Conservation (phyloP, 2,797 vertebrate species). For the Pachyuromys duprasi region DNA sequence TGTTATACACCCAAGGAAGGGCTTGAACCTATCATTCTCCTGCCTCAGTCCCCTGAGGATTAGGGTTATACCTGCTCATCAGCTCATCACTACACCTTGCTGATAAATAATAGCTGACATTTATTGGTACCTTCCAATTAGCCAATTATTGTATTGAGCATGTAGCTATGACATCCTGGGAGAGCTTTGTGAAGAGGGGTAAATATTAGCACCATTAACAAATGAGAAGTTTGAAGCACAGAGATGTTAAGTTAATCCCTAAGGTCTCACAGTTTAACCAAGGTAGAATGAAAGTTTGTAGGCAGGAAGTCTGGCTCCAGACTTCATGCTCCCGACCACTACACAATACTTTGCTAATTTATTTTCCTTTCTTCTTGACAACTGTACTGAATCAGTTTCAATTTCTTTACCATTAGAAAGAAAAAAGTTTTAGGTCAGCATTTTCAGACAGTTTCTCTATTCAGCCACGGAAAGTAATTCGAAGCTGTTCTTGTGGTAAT, state of each 20-base stretch:
- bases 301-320: background rate
- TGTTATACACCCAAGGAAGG: background rate
- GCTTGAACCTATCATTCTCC: background rate
- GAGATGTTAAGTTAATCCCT: background rate
- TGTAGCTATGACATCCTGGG: background rate
- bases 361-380: slow-evolving; percentile 70
- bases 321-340: slow-evolving; percentile 21
- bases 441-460: slow-evolving; percentile 51
- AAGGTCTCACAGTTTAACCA: background rate
- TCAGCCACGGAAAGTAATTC: slow-evolving; percentile 49
- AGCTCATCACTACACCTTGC: background rate
- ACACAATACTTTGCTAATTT: slow-evolving; percentile 55
- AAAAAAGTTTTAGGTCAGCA: slow-evolving; percentile 1
- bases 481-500: slow-evolving; percentile 70
- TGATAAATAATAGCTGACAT: background rate
- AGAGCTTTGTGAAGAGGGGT: background rate
- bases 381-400: slow-evolving; percentile 62
- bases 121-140: background rate
- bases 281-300: background rate
- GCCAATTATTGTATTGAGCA: background rate
- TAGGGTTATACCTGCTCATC: background rate
- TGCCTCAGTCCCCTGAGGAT: background rate
- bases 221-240: background rate
- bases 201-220: background rate
- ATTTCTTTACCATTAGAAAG: slow-evolving; percentile 73